Base-by-base conservation (phyloP, 2,113 vertebrate species). In the Hippocampus abdominalis region DNA sequence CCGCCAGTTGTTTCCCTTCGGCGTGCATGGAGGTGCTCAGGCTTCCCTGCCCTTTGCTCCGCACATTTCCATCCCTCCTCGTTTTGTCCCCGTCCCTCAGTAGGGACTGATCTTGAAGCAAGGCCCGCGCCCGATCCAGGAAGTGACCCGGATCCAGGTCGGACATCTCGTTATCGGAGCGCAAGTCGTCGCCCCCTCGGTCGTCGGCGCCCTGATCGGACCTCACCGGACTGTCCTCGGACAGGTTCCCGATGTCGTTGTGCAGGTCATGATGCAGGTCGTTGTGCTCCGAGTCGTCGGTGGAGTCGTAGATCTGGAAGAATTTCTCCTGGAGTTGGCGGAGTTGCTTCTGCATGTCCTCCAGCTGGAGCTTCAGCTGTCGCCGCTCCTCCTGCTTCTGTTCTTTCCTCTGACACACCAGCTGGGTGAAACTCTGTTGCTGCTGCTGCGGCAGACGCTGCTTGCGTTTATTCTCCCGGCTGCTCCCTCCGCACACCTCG, bases 321-420 rank as follows among this genome's bases (percentile, higher is more conserved):
- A 99, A 98, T 93, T 99, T 99, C 86, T 99, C 97, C 91, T 99
- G 97, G 88, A 99, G 94, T 93, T 99, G 97, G 77, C 97, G 94
- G 87, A 99, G 94, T 93, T 99, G 97, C 80, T 98, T 98, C 93
- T 99, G 97, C 96, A 99, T 98, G 94, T 99, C 97, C 86, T 99
- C 97, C 90, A 99, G 94, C 94, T 99, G 97, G 87, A 98, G 95
- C 81, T 98, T 98, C 86, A 99, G 94, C 92, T 98, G 96, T 82
- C 96, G 89, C 62, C 97, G 95, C 92, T 99, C 96, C 86, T 98
- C 96, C 76, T 94, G 94, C 91, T 98, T 98, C 93, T 98, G 96
- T 73, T 97, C 95, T 71, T 97, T 97, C 69, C 94, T 93, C n/a
- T 95, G 95, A 3, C 95, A 97, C 84, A 95, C 95, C 94, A 98